Conservation (phyloP, 2,113 vertebrate species). For the Pionites leucogaster region DNA sequence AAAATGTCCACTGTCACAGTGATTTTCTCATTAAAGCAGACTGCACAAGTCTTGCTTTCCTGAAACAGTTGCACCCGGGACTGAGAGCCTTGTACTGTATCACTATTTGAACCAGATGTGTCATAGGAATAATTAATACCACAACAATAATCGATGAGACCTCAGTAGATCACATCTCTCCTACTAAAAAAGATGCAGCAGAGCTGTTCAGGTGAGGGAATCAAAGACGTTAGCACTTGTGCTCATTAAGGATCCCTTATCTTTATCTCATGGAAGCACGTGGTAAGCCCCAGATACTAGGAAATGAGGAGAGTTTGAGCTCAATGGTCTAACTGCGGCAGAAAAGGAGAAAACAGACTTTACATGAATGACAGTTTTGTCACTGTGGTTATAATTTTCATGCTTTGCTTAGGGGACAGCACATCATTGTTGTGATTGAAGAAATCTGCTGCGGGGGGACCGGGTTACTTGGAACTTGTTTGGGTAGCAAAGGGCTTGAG, state of each 20-base stretch:
- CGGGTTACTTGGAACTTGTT: not conserved
- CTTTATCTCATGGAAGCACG: not conserved
- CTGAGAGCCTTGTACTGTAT: accelerated
- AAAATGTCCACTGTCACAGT: not conserved
- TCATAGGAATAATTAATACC: not conserved
- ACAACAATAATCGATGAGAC: not conserved
- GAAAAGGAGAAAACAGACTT: not conserved
- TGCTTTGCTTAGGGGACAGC: not conserved
- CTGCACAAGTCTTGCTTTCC: not conserved
- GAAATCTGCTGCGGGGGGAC: not conserved
- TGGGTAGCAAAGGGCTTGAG: not conserved
- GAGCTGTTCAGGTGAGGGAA: not conserved
- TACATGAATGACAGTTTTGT: not conserved
- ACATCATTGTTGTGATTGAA: not conserved
- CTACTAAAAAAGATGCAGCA: not conserved
- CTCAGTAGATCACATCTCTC: not conserved
- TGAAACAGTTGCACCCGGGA: not conserved
- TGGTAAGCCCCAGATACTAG: not conserved
- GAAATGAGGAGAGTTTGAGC: not conserved
- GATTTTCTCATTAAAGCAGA: not conserved
- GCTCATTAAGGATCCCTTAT: not conserved
- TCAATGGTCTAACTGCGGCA: not conserved
- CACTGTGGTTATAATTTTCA: not conserved
- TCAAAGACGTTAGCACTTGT: not conserved
- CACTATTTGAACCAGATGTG: not conserved